phyloP scores from a whole-genome alignment of 2,888 invertebrate species.

The Platypus cylindrus region DNA sequence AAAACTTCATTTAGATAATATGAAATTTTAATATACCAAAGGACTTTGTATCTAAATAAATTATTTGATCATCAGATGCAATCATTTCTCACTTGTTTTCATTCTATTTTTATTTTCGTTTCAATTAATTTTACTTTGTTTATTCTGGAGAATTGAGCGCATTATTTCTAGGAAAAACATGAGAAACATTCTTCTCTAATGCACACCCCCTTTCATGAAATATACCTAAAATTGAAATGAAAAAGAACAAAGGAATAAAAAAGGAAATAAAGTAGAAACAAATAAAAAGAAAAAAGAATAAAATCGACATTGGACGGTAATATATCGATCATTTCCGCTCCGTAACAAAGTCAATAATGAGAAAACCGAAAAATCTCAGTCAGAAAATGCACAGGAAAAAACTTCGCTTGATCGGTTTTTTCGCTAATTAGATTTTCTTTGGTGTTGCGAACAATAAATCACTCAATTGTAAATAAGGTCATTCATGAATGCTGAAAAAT shows the following conservation, averaged over 20 bases:
- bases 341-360: constrained; percentile 1
- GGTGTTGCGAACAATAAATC: constrained; percentile 10
- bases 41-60: too few relatives aligned
- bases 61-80: background rate
- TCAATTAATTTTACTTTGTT: background rate
- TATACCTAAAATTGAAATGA: background rate
- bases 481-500: constrained; percentile 4
- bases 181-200: too few relatives aligned
- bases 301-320: background rate
- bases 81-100: background rate
- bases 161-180: too few relatives aligned
- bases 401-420: constrained; percentile 6
- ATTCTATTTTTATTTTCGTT: background rate
- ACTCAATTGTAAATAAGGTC: constrained; percentile 12
- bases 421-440: constrained; percentile 13
- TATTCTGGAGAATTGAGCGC: background rate
- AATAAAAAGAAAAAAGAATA: constrained; percentile 1
- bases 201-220: constrained; percentile 1
- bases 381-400: background rate
- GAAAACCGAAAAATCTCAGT: constrained; percentile 1
- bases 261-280: too few relatives aligned
- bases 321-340: constrained; percentile 3
- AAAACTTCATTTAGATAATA: too few relatives aligned
- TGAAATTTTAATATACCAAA: too few relatives aligned
- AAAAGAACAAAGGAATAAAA: too few relatives aligned